phyloP scores from a whole-genome alignment of 2,113 vertebrate species.

The Turnix velox region DNA sequence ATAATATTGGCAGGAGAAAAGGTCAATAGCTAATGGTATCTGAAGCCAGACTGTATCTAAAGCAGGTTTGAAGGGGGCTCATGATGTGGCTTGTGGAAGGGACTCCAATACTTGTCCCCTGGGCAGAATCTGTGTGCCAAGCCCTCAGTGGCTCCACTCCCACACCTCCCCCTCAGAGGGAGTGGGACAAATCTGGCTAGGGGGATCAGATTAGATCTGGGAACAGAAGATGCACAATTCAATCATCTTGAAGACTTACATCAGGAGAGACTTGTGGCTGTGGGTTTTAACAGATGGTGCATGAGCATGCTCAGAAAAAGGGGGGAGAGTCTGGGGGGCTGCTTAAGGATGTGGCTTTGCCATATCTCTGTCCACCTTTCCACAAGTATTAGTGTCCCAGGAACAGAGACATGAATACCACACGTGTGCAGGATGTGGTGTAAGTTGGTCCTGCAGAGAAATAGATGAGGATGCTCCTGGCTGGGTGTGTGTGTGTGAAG shows the following conservation, averaged over 20 bases:
- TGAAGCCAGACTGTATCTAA: neutral
- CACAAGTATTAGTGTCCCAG: neutral
- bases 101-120: neutral
- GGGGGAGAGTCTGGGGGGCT: neutral
- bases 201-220: neutral
- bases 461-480: neutral
- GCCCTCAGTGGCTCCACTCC: rapidly evolving
- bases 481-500: no score
- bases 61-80: neutral
- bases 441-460: neutral
- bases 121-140: neutral
- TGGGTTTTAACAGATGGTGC: neutral
- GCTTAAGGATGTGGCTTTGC: neutral
- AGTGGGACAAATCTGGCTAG: neutral
- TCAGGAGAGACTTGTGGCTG: rapidly evolving
- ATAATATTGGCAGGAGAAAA: neutral
- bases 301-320: neutral
- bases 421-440: rapidly evolving
- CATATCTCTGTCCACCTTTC: rapidly evolving
- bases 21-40: neutral
- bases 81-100: neutral
- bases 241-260: neutral
- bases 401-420: rapidly evolving
- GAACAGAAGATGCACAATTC: neutral
- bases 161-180: neutral